These are phyloP conservation scores for Amorpha juglandis DNA, from an alignment of 2,888 invertebrate genomes.

Conservation along the genomic window DNA sequence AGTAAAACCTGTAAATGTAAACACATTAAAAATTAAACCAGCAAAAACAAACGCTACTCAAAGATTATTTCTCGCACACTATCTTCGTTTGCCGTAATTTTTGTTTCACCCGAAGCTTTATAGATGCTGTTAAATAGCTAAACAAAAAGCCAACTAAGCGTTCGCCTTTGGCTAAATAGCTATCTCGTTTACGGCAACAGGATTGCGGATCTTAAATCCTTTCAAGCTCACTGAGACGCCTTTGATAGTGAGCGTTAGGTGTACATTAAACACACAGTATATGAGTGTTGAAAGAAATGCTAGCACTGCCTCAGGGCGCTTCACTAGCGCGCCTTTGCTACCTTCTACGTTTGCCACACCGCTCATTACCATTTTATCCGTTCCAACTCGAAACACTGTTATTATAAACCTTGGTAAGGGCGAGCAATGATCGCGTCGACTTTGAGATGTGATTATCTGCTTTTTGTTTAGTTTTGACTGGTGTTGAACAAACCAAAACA, in stretches of 20 bases:
- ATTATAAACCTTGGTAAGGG: slow-evolving; percentile 72
- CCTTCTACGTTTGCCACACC: slow-evolving; percentile 36
- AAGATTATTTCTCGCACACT: slow-evolving; percentile 48
- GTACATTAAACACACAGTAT: slow-evolving; percentile 77
- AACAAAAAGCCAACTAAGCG: slow-evolving; percentile 57
- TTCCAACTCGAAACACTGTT: slow-evolving; percentile 70
- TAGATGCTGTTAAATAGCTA: slow-evolving; percentile 55
- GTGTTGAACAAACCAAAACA: slow-evolving; percentile 52
- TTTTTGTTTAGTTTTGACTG: slow-evolving; percentile 62
- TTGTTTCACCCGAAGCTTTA: slow-evolving; percentile 57
- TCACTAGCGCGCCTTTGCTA: slow-evolving; percentile 62
- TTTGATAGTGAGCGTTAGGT: slow-evolving; percentile 70
- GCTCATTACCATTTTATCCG: slow-evolving; percentile 77
- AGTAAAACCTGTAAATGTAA: neutral
- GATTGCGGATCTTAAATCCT: slow-evolving; percentile 74
- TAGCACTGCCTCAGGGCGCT: slow-evolving; percentile 66
- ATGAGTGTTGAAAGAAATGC: slow-evolving; percentile 81
- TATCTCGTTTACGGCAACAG: slow-evolving; percentile 75
- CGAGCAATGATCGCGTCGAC: slow-evolving; percentile 73
- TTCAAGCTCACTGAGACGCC: slow-evolving; percentile 62
- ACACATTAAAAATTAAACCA: slow-evolving; percentile 26
- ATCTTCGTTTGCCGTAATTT: slow-evolving; percentile 49
- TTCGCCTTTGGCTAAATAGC: slow-evolving; percentile 75
- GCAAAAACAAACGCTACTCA: slow-evolving; percentile 38
- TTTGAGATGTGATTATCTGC: slow-evolving; percentile 67